Base-by-base conservation (phyloP, 2,888 invertebrate species). In the Ophion ventricosus region DNA sequence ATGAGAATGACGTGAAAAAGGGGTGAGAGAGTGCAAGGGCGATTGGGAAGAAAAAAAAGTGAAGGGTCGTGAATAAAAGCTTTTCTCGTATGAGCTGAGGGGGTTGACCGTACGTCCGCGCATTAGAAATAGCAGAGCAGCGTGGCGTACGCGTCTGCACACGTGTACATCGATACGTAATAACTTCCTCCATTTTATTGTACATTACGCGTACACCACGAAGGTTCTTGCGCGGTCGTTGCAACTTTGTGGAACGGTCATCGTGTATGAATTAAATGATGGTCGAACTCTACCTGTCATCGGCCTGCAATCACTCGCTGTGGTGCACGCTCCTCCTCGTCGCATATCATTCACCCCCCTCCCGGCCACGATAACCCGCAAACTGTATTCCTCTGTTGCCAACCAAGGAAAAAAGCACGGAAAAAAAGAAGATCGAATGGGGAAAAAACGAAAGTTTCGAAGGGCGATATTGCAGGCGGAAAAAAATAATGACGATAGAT, bases 41-140 rank as follows among this genome's bases (percentile, higher is more conserved):
- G 70, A 69, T 59, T 23, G 70, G 69, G 57, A 56, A 69, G 70
- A 25, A 67, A 70, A 73, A 80, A 88, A 88, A 88, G 89, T 87
- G 82, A 85, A 89, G 87, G 89, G 87, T 88, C 89, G 90, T 90
- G 91, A 91, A 91, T 90, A 89, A 91, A 90, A 88, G 89, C 85
- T 81, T 80, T 70, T 61, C 29, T 61, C 54, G 25, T 66, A 61
- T 23, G 64, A 61, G 54, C 40, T 11, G 74, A 69, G 79, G 82
- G 40, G 82, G 70, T 72, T 82, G 84, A 84, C 72, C 75, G 59
- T 54, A 35, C 80, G 61, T 81, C 76, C 64, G 40, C 35, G 25
- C 72, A 82, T 79, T 72, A 61, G 40, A 56, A 82, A 75, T 63
- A 75, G 78, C 59, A 11, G 26, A 77, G 61, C 10, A 1, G 14